Evolutionary conservation across 2,797 vertebrate species (phyloP), one percentile per base, ranked within the genome.

Genomic region (Gymnothorax reevesii): DNA sequence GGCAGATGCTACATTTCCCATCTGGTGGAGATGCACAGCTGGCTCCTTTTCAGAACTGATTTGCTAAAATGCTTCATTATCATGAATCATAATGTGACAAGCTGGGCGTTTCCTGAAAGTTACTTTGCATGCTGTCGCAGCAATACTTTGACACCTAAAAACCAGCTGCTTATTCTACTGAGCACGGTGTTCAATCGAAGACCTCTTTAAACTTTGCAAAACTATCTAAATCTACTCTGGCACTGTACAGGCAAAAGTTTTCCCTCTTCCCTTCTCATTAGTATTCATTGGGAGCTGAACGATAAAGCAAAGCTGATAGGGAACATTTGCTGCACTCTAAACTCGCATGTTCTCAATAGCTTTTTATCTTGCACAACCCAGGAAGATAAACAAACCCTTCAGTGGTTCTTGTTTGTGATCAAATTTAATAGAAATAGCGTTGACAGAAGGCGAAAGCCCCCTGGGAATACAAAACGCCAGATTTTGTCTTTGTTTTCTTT

Each of bases 311-410:
- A 42, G 15, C 82, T 33, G 82, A 62, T 33, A 60, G 82, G 4
- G 57, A 33, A 83, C 27, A 60, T 6, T 20, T 62, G 12, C 69
- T 62, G 33, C 59, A 87, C 83, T 73, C 55, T 60, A 60, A 84
- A 57, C 83, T 79, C 52, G 33, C 60, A 55, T 85, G 69, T 79
- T 59, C 71, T 83, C 62, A 77, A 86, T 10, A 49, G 57, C 3
- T 52, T 85, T 85, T 89, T 87, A 83, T 85, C 80, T 84, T 52
- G 75, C 60, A 82, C 60, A 84, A 60, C 66, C 80, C 22, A 49
- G 75, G 25, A 87, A 85, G 87, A 90, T 88, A 89, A 89, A 88
- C 71, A 87, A 87, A 84, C 84, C 57, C 87, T 80, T 86, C 62
- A 83, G 73, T 79, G 54, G 84, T 80, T 87, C 22, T 62, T 69